Evolutionary conservation across 2,113 vertebrate species (phyloP).

Genomic region (Pimephales promelas): DNA sequence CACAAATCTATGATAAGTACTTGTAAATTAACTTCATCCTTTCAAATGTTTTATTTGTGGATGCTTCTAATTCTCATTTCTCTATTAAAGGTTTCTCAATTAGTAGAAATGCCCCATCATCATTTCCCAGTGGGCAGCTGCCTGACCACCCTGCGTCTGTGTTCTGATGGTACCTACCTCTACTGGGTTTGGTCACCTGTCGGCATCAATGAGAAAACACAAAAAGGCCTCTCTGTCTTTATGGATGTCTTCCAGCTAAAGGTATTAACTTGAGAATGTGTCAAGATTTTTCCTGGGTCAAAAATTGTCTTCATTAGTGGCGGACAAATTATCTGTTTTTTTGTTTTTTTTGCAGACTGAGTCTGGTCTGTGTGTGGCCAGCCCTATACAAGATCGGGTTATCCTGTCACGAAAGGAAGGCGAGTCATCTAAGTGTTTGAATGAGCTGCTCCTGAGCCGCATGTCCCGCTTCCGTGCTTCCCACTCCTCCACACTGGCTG

Average conservation of each 20-base stretch:
- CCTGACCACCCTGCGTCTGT: slow-evolving; percentile 94
- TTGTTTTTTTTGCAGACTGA: slow-evolving; percentile 77
- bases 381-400: slow-evolving; percentile 88
- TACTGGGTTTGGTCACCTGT: slow-evolving; percentile 99
- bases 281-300: too few species aligned
- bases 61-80: slow-evolving; percentile 8
- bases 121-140: slow-evolving; percentile 94
- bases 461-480: slow-evolving; percentile 95
- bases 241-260: slow-evolving; percentile 95
- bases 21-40: too few species aligned
- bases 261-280: slow-evolving; percentile 66
- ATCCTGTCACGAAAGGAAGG: slow-evolving; percentile 96
- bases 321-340: background rate
- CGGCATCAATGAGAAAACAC: slow-evolving; percentile 96
- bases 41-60: background rate
- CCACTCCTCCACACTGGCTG: slow-evolving; percentile 93
- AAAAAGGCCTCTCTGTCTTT: slow-evolving; percentile 97
- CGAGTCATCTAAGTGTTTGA: slow-evolving; percentile 97
- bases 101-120: slow-evolving; percentile 90
- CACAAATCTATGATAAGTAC: too few species aligned
- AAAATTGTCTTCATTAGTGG: too few species aligned
- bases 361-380: slow-evolving; percentile 85
- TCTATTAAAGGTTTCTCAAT: slow-evolving; percentile 84
- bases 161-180: slow-evolving; percentile 94
- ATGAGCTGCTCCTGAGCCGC: slow-evolving; percentile 95